Conservation (phyloP, 2,113 vertebrate genomes). For the Caranx melampygus region DNA sequence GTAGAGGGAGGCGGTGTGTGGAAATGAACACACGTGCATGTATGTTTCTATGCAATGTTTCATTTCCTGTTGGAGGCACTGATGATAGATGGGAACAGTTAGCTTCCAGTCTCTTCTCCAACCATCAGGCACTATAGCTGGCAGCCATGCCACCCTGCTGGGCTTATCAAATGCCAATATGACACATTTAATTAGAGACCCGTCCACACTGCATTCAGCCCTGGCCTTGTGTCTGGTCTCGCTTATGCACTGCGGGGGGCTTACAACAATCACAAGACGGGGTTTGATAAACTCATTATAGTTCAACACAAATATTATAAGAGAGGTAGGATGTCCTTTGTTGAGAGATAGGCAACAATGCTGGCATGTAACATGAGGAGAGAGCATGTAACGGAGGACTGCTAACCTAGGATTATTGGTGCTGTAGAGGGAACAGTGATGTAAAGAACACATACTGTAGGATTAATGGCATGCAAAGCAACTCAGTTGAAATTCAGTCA, state of each 20-base stretch:
- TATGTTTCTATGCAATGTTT: neutral
- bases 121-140: slow-evolving; percentile 40
- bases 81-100: slow-evolving; percentile 36
- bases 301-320: slow-evolving; percentile 63
- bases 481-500: slow-evolving; percentile 64
- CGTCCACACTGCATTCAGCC: slow-evolving; percentile 54
- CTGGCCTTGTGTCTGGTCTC: slow-evolving; percentile 46
- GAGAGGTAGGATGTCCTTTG: slow-evolving; percentile 55
- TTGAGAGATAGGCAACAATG: slow-evolving; percentile 40
- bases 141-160: slow-evolving; percentile 55
- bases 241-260: slow-evolving; percentile 55
- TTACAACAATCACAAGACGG: slow-evolving; percentile 56
- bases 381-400: slow-evolving; percentile 56
- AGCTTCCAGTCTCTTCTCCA: slow-evolving; percentile 6
- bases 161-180: slow-evolving; percentile 77
- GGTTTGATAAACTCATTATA: slow-evolving; percentile 77
- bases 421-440: slow-evolving; percentile 45
- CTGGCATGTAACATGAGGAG: slow-evolving; percentile 53
- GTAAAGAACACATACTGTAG: slow-evolving; percentile 49
- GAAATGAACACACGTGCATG: neutral
- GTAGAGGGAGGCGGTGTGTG: neutral
- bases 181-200: slow-evolving; percentile 80
- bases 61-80: slow-evolving; percentile 9
- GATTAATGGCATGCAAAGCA: slow-evolving; percentile 67
- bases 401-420: slow-evolving; percentile 68